phyloP scores from a whole-genome alignment of 2,797 vertebrate genomes.

The Valencia hispanica region DNA sequence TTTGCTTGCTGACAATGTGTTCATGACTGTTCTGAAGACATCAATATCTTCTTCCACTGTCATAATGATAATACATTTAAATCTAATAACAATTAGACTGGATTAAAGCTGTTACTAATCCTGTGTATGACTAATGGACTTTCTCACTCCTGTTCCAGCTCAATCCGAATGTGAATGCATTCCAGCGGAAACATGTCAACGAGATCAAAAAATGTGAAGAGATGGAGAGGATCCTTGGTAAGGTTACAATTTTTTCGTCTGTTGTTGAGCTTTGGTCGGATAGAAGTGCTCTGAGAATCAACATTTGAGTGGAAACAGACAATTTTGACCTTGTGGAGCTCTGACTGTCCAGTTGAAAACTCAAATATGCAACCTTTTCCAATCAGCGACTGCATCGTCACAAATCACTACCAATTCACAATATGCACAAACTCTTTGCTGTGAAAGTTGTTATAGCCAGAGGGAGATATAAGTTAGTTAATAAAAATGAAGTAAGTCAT shows the following conservation, averaged over 20 bases:
- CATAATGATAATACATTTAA: no score
- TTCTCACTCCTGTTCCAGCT: slow-evolving; percentile 79
- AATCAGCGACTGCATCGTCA: not conserved
- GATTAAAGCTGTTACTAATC: not conserved
- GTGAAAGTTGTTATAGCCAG: not conserved
- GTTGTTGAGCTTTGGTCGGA: not conserved
- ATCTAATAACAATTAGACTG: not conserved
- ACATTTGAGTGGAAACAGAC: not conserved
- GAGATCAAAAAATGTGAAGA: slow-evolving; percentile 98
- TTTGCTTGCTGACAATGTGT: not conserved
- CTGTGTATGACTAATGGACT: not conserved
- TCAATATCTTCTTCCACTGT: not conserved
- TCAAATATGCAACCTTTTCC: not conserved
- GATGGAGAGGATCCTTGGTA: slow-evolving; percentile 96
- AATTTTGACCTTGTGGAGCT: not conserved
- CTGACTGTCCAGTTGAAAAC: not conserved
- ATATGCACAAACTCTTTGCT: not conserved
- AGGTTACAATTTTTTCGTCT: slow-evolving; percentile 40
- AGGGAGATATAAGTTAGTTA: not conserved
- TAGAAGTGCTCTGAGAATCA: not conserved
- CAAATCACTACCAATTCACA: not conserved
- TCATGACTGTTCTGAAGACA: not conserved
- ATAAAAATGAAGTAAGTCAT: not conserved
- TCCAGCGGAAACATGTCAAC: slow-evolving; percentile 94
- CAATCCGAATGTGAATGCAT: slow-evolving; percentile 91